Evolutionary conservation across 2,113 vertebrate genomes (phyloP), one percentile per base, ranked within the genome.

Genomic region (Pungitius pungitius): DNA sequence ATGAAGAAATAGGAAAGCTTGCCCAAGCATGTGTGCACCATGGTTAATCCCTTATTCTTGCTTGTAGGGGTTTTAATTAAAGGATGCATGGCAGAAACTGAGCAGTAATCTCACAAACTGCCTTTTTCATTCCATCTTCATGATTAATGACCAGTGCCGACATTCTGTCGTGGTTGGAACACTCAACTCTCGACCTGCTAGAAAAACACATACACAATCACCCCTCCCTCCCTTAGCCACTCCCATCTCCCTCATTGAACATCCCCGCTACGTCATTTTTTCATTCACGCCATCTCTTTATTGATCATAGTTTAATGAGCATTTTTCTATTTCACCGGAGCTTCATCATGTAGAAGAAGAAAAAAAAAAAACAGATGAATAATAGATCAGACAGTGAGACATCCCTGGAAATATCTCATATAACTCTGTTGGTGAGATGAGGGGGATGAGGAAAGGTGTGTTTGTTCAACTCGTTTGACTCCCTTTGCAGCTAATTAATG

Each of bases 301-400:
- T 33, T 86, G 69, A 77, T 89, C 77, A 83, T 88, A 87, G 57
- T 79, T 91, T 93, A 91, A 94, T 91, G 88, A 91, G 83, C 63
- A 65, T 87, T 89, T 88, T 87, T 85, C 85, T 84, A 68, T 91
- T 88, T 91, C 73, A 72, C 62, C 72, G 37, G 71, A 85, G 80
- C 80, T 77, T 83, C 88, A 89, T 87, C 56, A 27, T 85, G 81
- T 90, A 86, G 59, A 68, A 71, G 14, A 60, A 73, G 80, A 75
- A 22, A 85, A 80, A 77, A 37, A 87, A 81, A 78, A 35, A n/a
- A 26, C 33, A 58, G 75, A 90, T 91, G 89, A 94, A 93, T 92
- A 93, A 92, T 91, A 91, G 85, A 94, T 92, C 87, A 92, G 73
- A 91, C n/a, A 37, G 57, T 72, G 72, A 88, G 82, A 81, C 73